Evolutionary conservation across 2,888 invertebrate genomes (phyloP).

Genomic region (Cataglyphis rosenhaueri): DNA sequence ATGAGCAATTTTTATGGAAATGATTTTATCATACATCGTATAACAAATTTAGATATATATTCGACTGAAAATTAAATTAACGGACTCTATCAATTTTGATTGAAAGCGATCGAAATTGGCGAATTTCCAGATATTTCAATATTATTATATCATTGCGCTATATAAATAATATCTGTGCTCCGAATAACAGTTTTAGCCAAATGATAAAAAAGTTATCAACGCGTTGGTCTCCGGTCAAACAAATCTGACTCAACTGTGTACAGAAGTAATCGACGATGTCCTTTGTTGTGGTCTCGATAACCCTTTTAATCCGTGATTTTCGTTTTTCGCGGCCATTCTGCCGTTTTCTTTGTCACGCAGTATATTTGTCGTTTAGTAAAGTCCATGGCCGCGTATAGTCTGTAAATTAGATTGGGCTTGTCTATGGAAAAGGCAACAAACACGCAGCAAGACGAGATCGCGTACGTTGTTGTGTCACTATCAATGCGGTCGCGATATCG

Average conservation of each 20-base stretch:
- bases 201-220: constrained; percentile 19
- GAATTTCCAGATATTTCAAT: background rate
- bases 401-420: constrained; percentile 28
- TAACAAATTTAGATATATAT: background rate
- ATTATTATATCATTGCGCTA: background rate
- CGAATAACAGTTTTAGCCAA: background rate
- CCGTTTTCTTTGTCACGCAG: constrained; percentile 43
- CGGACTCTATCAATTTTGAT: background rate
- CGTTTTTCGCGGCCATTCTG: constrained; percentile 1
- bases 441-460: background rate
- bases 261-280: constrained; percentile 24
- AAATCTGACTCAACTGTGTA: constrained; percentile 5
- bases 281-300: constrained; percentile 24
- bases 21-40: background rate
- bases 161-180: background rate
- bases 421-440: constrained; percentile 30
- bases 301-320: constrained; percentile 30
- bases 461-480: constrained; percentile 16
- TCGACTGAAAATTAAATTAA: background rate
- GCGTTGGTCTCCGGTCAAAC: constrained; percentile 20
- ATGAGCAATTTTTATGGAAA: background rate
- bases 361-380: constrained; percentile 3
- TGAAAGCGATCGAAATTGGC: background rate
- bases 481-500: constrained; percentile 43
- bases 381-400: background rate